These are phyloP conservation scores for Charadrius vociferus DNA, from an alignment of 2,113 vertebrate genomes.

Conservation along the genomic window DNA sequence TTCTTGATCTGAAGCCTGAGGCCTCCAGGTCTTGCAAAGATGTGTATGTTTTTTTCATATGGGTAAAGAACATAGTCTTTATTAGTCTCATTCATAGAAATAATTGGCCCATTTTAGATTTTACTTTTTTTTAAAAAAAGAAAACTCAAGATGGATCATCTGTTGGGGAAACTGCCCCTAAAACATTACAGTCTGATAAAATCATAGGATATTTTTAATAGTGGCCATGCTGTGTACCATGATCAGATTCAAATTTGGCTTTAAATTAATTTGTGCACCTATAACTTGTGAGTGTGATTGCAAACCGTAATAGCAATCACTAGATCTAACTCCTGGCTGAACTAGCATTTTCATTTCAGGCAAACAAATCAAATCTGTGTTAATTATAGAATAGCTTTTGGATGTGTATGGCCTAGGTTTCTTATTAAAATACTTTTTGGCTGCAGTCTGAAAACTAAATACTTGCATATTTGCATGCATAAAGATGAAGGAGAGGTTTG, in stretches of 20 bases:
- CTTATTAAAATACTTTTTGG: not conserved
- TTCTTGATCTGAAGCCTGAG: not conserved
- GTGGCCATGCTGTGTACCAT: not conserved
- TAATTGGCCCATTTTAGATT: not conserved
- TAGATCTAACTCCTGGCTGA: slow-evolving; percentile 11
- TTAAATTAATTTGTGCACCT: not conserved
- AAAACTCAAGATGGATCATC: not conserved
- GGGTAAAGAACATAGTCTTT: not conserved
- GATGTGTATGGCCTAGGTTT: not conserved
- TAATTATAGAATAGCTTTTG: not conserved
- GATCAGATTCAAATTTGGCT: not conserved
- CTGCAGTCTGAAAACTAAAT: not conserved
- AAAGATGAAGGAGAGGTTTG: not conserved
- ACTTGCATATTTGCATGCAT: not conserved
- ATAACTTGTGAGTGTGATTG: not conserved
- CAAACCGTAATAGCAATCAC: not conserved
- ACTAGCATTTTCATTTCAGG: not conserved
- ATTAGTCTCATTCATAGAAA: not conserved
- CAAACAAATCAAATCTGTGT: slow-evolving; percentile 34
- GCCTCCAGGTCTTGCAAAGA: not conserved
- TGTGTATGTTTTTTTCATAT: not conserved
- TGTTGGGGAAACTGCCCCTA: not conserved
- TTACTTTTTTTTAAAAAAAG: not conserved
- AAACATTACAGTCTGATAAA: not conserved
- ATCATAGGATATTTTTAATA: not conserved